These are phyloP conservation scores for Otus sunia DNA, from an alignment of 2,113 vertebrate genomes.

Conservation along the genomic window DNA sequence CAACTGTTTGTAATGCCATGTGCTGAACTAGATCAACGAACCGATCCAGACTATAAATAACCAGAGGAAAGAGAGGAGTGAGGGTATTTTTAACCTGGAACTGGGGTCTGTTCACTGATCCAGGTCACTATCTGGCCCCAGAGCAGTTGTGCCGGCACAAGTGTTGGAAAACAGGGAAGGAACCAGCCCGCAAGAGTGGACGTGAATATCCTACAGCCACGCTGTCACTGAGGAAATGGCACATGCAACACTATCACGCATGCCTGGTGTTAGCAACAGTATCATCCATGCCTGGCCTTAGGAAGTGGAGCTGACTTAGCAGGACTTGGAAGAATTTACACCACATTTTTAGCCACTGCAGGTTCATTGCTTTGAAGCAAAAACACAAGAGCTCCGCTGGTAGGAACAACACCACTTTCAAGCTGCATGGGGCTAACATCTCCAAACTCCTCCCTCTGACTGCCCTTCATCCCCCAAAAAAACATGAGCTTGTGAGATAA, in stretches of 20 bases:
- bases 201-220: neutral
- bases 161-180: neutral
- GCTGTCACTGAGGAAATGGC: neutral
- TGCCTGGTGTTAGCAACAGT: neutral
- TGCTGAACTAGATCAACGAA: neutral
- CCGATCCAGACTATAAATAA: neutral
- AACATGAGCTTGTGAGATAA: neutral
- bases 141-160: neutral
- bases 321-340: neutral
- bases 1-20: neutral
- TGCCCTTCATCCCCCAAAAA: neutral
- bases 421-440: neutral
- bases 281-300: neutral
- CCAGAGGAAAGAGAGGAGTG: neutral
- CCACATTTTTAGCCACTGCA: neutral
- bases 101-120: neutral
- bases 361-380: neutral
- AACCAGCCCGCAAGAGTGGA: neutral
- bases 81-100: conserved; percentile 1
- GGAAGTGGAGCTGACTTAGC: neutral
- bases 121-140: neutral
- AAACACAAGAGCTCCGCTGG: neutral
- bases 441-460: neutral
- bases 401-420: neutral
- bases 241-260: neutral